These are phyloP conservation scores for Microdon myrmicae DNA, from an alignment of 2,888 invertebrate genomes.

Conservation along the genomic window DNA sequence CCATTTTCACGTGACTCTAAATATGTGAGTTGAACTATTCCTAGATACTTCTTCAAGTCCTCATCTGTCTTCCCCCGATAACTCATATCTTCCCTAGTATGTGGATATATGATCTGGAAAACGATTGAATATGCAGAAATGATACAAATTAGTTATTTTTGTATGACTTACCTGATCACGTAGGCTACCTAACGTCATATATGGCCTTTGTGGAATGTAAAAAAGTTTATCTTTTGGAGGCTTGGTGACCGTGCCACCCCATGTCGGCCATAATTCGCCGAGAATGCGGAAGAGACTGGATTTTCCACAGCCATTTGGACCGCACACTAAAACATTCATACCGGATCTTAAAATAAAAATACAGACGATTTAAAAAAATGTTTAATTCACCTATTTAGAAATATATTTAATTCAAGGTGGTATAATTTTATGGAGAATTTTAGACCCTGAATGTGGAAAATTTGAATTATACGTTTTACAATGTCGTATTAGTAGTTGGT, in stretches of 20 bases:
- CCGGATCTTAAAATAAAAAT: constrained; percentile 74
- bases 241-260: constrained; percentile 92
- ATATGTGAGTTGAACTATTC: constrained; percentile 86
- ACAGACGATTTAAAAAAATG: background rate
- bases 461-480: too few relatives aligned
- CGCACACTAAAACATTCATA: constrained; percentile 97
- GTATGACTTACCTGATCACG: constrained; percentile 80
- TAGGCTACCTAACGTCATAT: constrained; percentile 96
- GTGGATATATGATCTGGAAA: constrained; percentile 86
- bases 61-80: constrained; percentile 81
- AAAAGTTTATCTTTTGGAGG: constrained; percentile 96
- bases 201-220: constrained; percentile 92
- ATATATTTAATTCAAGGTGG: background rate
- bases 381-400: too few relatives aligned
- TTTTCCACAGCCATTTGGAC: constrained; percentile 98
- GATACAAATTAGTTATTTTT: background rate
- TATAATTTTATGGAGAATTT: too few relatives aligned
- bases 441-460: too few relatives aligned
- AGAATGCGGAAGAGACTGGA: constrained; percentile 95
- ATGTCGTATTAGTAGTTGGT: too few relatives aligned
- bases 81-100: constrained; percentile 86
- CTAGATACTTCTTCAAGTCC: constrained; percentile 80
- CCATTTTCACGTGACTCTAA: constrained; percentile 86
- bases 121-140: background rate
- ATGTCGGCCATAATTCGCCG: constrained; percentile 97